Evolutionary conservation across 2,888 invertebrate genomes (phyloP), one percentile per base, ranked within the genome.

Genomic region (Hirudinaria manillensis): DNA sequence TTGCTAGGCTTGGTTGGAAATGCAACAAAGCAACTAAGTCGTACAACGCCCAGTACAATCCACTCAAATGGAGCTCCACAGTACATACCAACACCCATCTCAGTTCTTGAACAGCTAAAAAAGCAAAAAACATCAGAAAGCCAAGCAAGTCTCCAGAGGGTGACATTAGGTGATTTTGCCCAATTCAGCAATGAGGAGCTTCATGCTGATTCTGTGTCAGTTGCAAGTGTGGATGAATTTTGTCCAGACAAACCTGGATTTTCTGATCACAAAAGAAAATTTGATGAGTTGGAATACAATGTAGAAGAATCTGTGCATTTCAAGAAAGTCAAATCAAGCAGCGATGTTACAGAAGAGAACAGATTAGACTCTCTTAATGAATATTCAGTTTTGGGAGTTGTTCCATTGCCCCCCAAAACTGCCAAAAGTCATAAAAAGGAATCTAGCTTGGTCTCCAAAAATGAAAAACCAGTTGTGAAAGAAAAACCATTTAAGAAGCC

Each of bases 21-120:
- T 56, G 77, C 78, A 24, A 61, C 24, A 24, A 61, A 29, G 29
- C 13, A 77, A 76, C 53, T 61, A 74, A 53, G 75, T 77, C 34
- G 77, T 76, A 2, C 76, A 77, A 27, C 61, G 24, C 24, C 61
- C 24, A 24, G 24, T 27, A 1, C 61, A 29, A 7, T 61, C 10
- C 24, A 27, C 24, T 27, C 32, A 24, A 36, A 34, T 68, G 36
- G 29, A n/a, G 68, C 36, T 13, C 72, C 73, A n/a, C 72, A 77
- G 36, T 79, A 79, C 66, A 78, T 78, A 10, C 79, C 79, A 27
- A 79, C 79, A 19, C 79, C 79, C 2, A 78, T 79, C 45, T 75
- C 68, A 19, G 45, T 77, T n/a, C 73, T 79, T 27, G 45, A 78
- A 38, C 65, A 77, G 55, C 72, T 73, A 27, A 38, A 75, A 61